Evolutionary conservation across 2,797 vertebrate species (phyloP).

Genomic region (Ctenopoma multispine): DNA sequence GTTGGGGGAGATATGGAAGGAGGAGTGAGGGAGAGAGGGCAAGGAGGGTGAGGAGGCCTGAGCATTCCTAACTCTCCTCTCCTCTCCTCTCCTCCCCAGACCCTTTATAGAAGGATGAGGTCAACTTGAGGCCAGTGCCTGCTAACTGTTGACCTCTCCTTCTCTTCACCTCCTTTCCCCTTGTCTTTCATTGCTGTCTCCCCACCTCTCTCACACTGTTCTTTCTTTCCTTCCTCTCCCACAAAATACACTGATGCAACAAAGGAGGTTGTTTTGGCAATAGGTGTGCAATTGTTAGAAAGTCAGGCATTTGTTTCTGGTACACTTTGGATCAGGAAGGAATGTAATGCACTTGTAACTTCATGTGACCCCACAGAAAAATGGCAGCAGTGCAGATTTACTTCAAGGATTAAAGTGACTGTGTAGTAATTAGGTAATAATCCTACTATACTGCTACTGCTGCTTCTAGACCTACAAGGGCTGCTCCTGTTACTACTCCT

Average conservation of each 20-base stretch:
- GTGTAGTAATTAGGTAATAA: conserved; percentile 33
- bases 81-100: conserved; percentile 74
- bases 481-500: background rate
- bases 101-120: conserved; percentile 87
- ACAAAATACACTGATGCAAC: conserved; percentile 44
- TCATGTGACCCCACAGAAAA: conserved; percentile 29
- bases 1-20: conserved; percentile 74
- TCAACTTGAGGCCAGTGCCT: conserved; percentile 89
- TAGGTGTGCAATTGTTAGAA: conserved; percentile 41
- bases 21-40: conserved; percentile 84
- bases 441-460: conserved; percentile 20
- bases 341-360: conserved; percentile 22
- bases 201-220: conserved; percentile 21
- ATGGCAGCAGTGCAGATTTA: conserved; percentile 28
- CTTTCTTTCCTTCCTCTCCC: conserved; percentile 16
- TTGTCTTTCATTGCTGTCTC: conserved; percentile 42
- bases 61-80: conserved; percentile 88
- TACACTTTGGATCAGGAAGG: conserved; percentile 15
- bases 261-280: conserved; percentile 45
- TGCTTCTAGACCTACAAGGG: conserved; percentile 14
- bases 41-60: conserved; percentile 87
- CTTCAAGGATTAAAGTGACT: conserved; percentile 18
- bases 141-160: conserved; percentile 88
- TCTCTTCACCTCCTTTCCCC: conserved; percentile 49
- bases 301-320: conserved; percentile 32